Evolutionary conservation across 2,888 invertebrate genomes (phyloP).

Genomic region (Leptothorax acervorum): DNA sequence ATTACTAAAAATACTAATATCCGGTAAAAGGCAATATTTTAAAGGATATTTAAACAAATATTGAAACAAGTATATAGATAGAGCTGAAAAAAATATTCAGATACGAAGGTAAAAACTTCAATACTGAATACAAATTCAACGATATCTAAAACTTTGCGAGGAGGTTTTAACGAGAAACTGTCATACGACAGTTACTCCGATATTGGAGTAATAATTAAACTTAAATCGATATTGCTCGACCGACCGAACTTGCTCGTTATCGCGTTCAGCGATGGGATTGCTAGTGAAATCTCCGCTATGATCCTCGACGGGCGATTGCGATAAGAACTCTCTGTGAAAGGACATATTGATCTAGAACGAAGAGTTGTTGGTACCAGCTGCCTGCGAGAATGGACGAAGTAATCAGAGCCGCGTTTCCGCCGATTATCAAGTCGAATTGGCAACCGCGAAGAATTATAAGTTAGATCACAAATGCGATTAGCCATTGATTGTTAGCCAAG

Average conservation of each 20-base stretch:
- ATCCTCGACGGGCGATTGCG: conserved; percentile 21
- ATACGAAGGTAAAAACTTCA: neutral
- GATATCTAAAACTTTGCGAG: neutral
- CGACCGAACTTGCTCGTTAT: conserved; percentile 38
- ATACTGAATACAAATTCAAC: neutral
- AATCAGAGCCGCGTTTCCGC: conserved; percentile 15
- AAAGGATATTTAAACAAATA: neutral
- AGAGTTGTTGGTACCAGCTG: neutral
- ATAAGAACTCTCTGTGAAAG: conserved; percentile 30
- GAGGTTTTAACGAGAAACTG: conserved; percentile 32
- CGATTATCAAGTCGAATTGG: conserved; percentile 5
- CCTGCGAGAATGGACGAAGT: conserved; percentile 15
- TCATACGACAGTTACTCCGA: conserved; percentile 11
- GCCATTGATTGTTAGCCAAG: too few species aligned
- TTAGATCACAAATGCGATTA: neutral
- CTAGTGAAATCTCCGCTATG: conserved; percentile 37
- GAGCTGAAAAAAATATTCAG: neutral
- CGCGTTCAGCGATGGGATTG: conserved; percentile 20
- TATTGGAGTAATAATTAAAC: conserved; percentile 42
- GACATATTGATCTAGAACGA: conserved; percentile 48
- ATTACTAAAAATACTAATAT: neutral
- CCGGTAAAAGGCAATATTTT: too few species aligned
- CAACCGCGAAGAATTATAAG: conserved; percentile 7
- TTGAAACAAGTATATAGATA: neutral
- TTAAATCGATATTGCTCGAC: conserved; percentile 25